Evolutionary conservation across 2,797 vertebrate species (phyloP), one percentile per base, ranked within the genome.

Genomic region (Scolopax bukidnonensis): DNA sequence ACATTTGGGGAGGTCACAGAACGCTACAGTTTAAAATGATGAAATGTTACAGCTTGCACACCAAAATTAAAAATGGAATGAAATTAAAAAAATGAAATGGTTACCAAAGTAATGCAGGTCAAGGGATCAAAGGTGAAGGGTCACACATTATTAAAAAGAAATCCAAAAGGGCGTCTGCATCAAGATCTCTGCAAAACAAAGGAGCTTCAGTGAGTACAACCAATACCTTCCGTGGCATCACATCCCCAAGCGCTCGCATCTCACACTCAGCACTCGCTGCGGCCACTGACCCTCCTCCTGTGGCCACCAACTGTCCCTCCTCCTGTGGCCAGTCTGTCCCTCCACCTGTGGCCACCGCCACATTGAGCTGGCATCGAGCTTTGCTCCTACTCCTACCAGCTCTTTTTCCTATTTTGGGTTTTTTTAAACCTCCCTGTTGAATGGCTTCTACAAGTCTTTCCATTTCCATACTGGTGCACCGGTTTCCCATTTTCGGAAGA

Each of bases 31-130:
- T 98, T 97, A 97, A 98, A 95, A 97, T 20, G 97, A 98, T 98
- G 98, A 98, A 98, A 98, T 96, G 98, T 98, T 98, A 98, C 97
- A 98, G 97, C 97, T 98, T 98, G 97, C 97, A 98, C 94, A 98
- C 96, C 97, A 97, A 98, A 98, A 97, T 97, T 95, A 98, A 98
- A 98, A 98, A 97, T 98, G 98, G 98, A 98, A 99, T 98, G 97
- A 99, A 99, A 98, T 98, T 97, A 97, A 95, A 97, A 98, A 99
- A 99, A 99, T 99, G 99, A 99, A 99, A 99, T 99, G 99, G 99
- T 99, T 99, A 99, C 99, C 99, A 99, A 99, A 99, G 98, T 98
- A 99, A 99, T 99, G 99, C 99, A 99, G 99, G 98, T 99, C 99
- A 99, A 98, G 99, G 99, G 98, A 98, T 98, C 99, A 99, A 99